Evolutionary conservation across 1,140 invertebrate genomes (phyloP).

Genomic region (Conopomorpha cramerella): DNA sequence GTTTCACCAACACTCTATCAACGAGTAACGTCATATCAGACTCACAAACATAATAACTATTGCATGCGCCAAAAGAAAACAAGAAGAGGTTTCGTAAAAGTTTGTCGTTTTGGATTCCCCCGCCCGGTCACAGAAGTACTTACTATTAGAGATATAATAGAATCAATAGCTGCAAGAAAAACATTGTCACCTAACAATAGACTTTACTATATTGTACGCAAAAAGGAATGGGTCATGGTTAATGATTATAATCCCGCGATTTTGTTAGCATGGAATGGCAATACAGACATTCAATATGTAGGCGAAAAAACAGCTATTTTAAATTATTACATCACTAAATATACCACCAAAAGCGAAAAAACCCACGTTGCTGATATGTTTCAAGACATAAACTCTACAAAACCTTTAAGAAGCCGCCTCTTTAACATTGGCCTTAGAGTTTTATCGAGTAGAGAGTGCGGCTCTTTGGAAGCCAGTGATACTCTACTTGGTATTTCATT

Average conservation of each 20-base stretch:
- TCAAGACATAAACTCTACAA: constrained; percentile 6
- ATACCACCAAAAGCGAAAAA: constrained; percentile 8
- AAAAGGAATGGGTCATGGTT: constrained; percentile 7
- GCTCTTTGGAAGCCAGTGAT: constrained; percentile 25
- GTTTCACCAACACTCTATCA: constrained; percentile 12
- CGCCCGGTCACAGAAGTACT: not conserved
- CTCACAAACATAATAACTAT: constrained; percentile 8
- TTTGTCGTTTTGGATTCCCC: constrained; percentile 1
- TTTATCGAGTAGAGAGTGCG: constrained; percentile 24
- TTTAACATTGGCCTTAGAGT: constrained; percentile 13
- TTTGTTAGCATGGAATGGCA: constrained; percentile 22
- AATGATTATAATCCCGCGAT: constrained; percentile 35
- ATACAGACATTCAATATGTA: constrained; percentile 32
- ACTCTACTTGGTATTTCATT: constrained; percentile 22
- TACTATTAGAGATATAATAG: not conserved
- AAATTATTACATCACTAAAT: constrained; percentile 18
- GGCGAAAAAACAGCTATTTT: constrained; percentile 25
- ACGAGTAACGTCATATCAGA: constrained; percentile 16
- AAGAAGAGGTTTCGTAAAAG: constrained; percentile 2
- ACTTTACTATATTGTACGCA: constrained; percentile 3
- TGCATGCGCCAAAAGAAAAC: constrained; percentile 3
- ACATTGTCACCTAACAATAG: constrained; percentile 1
- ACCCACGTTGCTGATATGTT: constrained; percentile 3
- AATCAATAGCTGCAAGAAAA: constrained; percentile 4
- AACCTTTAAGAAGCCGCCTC: constrained; percentile 5